phyloP scores from a whole-genome alignment of 2,888 invertebrate species.

The Venusia cambrica region DNA sequence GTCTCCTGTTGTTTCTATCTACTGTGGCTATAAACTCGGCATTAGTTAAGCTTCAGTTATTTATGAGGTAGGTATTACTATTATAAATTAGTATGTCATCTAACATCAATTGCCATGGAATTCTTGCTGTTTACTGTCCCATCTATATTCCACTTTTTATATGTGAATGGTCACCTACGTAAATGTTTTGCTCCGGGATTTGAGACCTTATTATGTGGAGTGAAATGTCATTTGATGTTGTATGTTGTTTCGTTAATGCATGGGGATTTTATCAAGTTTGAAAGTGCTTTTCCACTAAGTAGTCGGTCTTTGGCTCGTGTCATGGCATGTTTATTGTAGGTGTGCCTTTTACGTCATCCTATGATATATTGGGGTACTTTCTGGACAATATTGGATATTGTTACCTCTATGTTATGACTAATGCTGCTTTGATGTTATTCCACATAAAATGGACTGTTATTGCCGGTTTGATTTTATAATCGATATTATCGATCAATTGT shows the following conservation, averaged over 20 bases:
- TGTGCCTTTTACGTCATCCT: slow-evolving; percentile 37
- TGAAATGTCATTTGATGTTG: slow-evolving; percentile 25
- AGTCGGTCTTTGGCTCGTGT: slow-evolving; percentile 20
- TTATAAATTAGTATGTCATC: slow-evolving; percentile 25
- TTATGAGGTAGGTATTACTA: slow-evolving; percentile 17
- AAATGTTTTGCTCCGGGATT: slow-evolving; percentile 17
- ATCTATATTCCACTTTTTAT: no score
- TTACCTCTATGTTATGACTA: slow-evolving; percentile 33
- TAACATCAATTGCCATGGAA: slow-evolving; percentile 22
- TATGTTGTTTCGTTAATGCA: slow-evolving; percentile 29
- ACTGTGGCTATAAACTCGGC: slow-evolving; percentile 1
- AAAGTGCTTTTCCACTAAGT: slow-evolving; percentile 32
- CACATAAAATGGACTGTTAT: slow-evolving; percentile 24
- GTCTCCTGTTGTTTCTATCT: no score
- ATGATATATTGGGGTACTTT: slow-evolving; percentile 38
- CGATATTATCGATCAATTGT: slow-evolving; percentile 24
- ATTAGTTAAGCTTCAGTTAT: slow-evolving; percentile 19
- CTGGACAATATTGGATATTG: slow-evolving; percentile 33
- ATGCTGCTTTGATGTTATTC: slow-evolving; percentile 33
- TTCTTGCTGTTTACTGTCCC: slow-evolving; percentile 28
- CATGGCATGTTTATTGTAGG: slow-evolving; percentile 31
- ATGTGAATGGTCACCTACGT: slow-evolving; percentile 33
- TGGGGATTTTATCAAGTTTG: slow-evolving; percentile 36
- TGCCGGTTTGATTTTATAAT: slow-evolving; percentile 23
- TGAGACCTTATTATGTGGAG: slow-evolving; percentile 24